Base-by-base conservation (phyloP, 1,140 invertebrate genomes). In the Brachionus koreanus region DNA sequence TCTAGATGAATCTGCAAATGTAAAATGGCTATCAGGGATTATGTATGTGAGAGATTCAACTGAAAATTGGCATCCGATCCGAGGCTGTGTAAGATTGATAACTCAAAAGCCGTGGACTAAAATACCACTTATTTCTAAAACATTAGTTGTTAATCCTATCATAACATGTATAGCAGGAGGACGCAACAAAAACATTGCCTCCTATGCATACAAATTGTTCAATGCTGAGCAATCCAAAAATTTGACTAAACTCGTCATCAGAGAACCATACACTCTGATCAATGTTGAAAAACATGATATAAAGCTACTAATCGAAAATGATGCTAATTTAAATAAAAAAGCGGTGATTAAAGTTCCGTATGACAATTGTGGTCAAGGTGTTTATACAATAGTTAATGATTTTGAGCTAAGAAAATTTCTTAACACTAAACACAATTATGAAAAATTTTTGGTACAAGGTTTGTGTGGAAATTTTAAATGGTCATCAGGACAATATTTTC, bases 301-400 rank as follows among this genome's bases (percentile, higher is more conserved):
- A 7, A 16, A 19, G n/a, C 16, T 16, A 5, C 7, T 76, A 3
- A 23, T 33, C 6, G 46, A 42, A 16, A 52, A 76, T 33, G 37
- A 76, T 37, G 25, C 12, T 5, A 74, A 46, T 43, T 29, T 76
- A 16, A 57, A 57, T 57, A 35, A 33, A 42, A 52, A 76, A 52
- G 43, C 23, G 2, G 74, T 76, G 25, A 76, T 76, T 16, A 76
- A 76, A 57, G 74, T 52, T n/a, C 74, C 74, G 13, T 76, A 76
- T 76, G 25, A 52, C 9, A 76, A 76, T 76, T 29, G 43, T 76
- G 74, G 74, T 19, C 74, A 76, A 35, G 74, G 74, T 16, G 74
- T 76, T 5, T 76, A 76, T 13, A 76, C 74, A n/a, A 76, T 76
- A 33, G 29, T 76, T n/a, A 76, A 76, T 57, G 37, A 76, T 33